Evolutionary conservation across 2,113 vertebrate genomes (phyloP).

Genomic region (Abramis brama): DNA sequence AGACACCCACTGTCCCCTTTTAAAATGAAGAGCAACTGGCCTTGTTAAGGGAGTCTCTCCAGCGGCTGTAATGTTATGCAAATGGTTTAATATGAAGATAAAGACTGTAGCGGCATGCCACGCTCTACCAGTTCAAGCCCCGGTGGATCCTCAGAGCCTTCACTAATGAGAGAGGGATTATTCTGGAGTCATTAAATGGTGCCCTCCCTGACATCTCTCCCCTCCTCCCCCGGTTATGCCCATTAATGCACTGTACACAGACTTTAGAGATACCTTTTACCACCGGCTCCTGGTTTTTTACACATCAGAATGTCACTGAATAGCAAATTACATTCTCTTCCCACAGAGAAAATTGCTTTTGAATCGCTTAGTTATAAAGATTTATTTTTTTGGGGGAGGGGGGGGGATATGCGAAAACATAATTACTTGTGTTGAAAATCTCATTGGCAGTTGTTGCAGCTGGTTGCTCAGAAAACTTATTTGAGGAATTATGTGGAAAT

Average conservation of each 20-base stretch:
- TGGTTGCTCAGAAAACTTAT: constrained; percentile 76
- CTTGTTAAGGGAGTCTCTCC: constrained; percentile 71
- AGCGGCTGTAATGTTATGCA: constrained; percentile 78
- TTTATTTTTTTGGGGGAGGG: constrained; percentile 70
- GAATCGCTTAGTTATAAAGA: constrained; percentile 86
- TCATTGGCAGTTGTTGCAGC: constrained; percentile 69
- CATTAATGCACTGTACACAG: constrained; percentile 77
- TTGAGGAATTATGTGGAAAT: constrained; percentile 65
- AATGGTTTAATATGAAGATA: constrained; percentile 83
- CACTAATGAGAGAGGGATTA: constrained; percentile 80
- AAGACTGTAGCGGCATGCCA: constrained; percentile 75
- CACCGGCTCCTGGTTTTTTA: constrained; percentile 78
- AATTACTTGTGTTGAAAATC: constrained; percentile 75
- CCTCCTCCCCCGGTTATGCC: constrained; percentile 69
- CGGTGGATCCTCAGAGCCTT: constrained; percentile 75
- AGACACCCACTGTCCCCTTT: constrained; percentile 75
- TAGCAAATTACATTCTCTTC: constrained; percentile 86
- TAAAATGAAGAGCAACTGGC: constrained; percentile 59
- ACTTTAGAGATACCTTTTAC: constrained; percentile 76
- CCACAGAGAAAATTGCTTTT: constrained; percentile 85
- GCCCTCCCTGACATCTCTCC: constrained; percentile 74
- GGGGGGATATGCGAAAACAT: constrained; percentile 71
- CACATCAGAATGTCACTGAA: constrained; percentile 84
- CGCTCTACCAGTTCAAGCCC: constrained; percentile 77
- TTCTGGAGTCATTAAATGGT: constrained; percentile 82